Percentiles rank a stretch among this genome's conserved stretches.
Conservation (phyloP, 1,140 invertebrate species). For the Drosophila kanapiae region DNA sequence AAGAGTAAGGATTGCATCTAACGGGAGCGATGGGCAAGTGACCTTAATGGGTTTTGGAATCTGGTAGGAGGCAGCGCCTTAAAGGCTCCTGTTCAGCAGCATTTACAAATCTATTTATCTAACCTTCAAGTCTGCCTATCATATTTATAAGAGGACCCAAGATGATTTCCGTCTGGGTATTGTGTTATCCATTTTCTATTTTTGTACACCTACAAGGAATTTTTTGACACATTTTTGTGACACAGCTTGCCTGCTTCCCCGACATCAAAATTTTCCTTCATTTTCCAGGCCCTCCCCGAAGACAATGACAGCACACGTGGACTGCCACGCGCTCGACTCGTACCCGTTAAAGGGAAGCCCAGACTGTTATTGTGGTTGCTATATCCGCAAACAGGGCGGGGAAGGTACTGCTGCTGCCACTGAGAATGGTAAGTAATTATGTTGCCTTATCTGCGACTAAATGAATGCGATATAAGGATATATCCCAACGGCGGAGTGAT, state of each 20-base stretch:
- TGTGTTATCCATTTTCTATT: background rate
- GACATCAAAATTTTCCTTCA: background rate
- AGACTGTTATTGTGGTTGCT: background rate
- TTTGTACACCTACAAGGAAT: background rate
- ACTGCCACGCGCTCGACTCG: constrained; percentile 47
- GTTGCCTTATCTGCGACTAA: constrained; percentile 16
- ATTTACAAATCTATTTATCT: no score
- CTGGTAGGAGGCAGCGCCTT: background rate
- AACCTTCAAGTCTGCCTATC: no score
- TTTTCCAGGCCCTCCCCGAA: constrained; percentile 1
- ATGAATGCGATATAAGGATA: constrained; percentile 4
- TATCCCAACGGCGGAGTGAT: constrained; percentile 9
- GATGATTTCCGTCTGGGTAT: background rate
- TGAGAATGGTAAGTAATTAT: constrained; percentile 21
- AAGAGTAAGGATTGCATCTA: constrained; percentile 31
- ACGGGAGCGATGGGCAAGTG: constrained; percentile 23
- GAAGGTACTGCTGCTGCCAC: background rate
- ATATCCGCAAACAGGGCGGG: background rate
- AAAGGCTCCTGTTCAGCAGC: background rate
- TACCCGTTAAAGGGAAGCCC: constrained; percentile 1
- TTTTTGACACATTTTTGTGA: background rate
- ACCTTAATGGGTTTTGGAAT: constrained; percentile 35
- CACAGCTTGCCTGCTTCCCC: background rate
- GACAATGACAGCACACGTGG: constrained; percentile 60
- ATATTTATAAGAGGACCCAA: background rate